Evolutionary conservation across 2,113 vertebrate species (phyloP), one percentile per base, ranked within the genome.

Genomic region (Cnemophilus loriae): DNA sequence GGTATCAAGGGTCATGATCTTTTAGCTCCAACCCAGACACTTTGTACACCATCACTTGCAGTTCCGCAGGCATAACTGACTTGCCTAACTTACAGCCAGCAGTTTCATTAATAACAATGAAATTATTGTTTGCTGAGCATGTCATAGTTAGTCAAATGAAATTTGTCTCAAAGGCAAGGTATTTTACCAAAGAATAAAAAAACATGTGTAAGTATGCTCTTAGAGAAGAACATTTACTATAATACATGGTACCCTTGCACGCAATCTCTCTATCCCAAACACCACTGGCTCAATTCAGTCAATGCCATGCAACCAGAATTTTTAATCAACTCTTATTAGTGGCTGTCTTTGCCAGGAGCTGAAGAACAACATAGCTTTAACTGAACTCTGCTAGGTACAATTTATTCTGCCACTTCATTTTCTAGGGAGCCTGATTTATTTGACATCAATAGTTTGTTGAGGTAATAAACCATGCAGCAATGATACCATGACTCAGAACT

Each of bases 381-480:
- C 69, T 85, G 73, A 95, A 85, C 67, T 95, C 74, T 85, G 86
- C 84, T 68, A 88, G 84, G 75, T 93, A 83, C 94, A 91, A 94
- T 89, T 91, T 84, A 95, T 95, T 95, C 94, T 95, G 87, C 90
- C 94, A 93, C 94, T 97, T 97, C 90, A 83, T 88, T 95, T 96
- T 87, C 82, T 35, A 64, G 64, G 65, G 8, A 93, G 64, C 28
- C 88, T 88, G 88, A 95, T 96, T 96, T 97, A 96, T 91, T 77
- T 96, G 95, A 97, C 90, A 96, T 78, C 87, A 94, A 67, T 87
- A 92, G 81, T 95, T 96, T 96, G 95, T 60, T 89, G 93, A 96
- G 84, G 89, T 97, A 96, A 97, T 93, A 97, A 95, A 94, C 84
- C 95, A 97, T 88, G 84, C 90, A 96, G 74, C 65, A 92, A 46